These are phyloP conservation scores for Drosophila multiciliata DNA, from an alignment of 2,888 invertebrate genomes.

Conservation along the genomic window DNA sequence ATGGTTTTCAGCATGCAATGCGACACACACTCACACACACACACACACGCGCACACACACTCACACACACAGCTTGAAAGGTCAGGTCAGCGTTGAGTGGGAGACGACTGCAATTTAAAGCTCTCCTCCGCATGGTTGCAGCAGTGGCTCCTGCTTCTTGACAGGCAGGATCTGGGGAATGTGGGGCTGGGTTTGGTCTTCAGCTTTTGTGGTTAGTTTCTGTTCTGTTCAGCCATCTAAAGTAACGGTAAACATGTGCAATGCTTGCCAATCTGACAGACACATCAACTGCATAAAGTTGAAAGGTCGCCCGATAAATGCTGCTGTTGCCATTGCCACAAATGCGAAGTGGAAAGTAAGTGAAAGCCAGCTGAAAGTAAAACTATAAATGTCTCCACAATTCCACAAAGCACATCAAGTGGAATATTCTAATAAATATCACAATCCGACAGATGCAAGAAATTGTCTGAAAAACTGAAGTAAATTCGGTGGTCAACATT, in stretches of 20 bases:
- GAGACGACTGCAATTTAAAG: constrained; percentile 48
- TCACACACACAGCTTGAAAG: constrained; percentile 33
- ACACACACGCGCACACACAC: not conserved
- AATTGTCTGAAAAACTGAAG: not conserved
- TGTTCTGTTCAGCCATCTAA: constrained; percentile 24
- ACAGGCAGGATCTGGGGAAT: not conserved
- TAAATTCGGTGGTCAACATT: not conserved
- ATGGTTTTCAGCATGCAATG: constrained; percentile 55
- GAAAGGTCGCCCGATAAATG: constrained; percentile 14
- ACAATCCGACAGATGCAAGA: not conserved
- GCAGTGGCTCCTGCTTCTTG: constrained; percentile 8
- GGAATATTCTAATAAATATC: not conserved
- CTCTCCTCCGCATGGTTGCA: constrained; percentile 18
- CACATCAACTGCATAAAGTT: constrained; percentile 24
- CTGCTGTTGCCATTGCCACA: constrained; percentile 14
- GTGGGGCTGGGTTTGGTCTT: constrained; percentile 6
- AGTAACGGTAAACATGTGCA: constrained; percentile 50
- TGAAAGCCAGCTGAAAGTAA: not conserved
- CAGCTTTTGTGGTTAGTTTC: constrained; percentile 32
- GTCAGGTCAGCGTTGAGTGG: constrained; percentile 56
- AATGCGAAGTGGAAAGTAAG: constrained; percentile 8
- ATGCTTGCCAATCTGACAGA: constrained; percentile 46
- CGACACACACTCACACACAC: constrained; percentile 32
- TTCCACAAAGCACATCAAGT: constrained; percentile 4
- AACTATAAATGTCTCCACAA: not conserved